Conservation (phyloP, 2,113 vertebrate species). For the Dicrurus megarhynchus region DNA sequence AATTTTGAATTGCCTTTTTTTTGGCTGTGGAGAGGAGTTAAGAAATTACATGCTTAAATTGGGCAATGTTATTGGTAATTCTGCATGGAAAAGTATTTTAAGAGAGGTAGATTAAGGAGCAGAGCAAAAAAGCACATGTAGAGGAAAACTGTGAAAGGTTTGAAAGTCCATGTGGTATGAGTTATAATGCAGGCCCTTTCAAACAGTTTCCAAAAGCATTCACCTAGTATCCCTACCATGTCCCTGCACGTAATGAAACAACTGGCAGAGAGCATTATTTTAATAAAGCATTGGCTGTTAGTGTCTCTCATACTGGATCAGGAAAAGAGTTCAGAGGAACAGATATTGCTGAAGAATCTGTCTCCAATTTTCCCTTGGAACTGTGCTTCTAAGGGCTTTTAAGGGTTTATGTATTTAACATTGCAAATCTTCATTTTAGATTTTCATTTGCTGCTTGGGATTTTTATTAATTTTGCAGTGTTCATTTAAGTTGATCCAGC, state of each 20-base stretch:
- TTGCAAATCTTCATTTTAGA: background rate
- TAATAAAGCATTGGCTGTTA: background rate
- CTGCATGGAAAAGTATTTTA: background rate
- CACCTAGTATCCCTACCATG: background rate
- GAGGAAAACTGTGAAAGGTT: background rate
- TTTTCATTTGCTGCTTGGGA: slow-evolving; percentile 2
- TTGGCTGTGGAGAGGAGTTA: background rate
- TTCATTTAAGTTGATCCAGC: slow-evolving; percentile 25
- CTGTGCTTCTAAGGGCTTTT: background rate
- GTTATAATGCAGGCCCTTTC: background rate
- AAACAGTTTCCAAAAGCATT: background rate
- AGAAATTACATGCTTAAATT: background rate
- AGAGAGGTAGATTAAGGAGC: background rate
- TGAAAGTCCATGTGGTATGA: background rate
- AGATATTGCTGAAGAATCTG: slow-evolving; percentile 17
- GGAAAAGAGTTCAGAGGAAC: background rate
- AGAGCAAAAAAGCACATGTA: background rate
- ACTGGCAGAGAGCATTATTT: background rate
- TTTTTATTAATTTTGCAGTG: slow-evolving; percentile 22
- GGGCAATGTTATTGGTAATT: background rate
- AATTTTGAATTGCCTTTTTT: background rate
- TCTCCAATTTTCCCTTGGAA: slow-evolving; percentile 21
- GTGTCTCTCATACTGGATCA: background rate
- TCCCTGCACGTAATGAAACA: background rate
- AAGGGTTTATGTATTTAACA: slow-evolving; percentile 46